Base-by-base conservation (phyloP, 2,888 invertebrate species). In the Acholoe squamosa region DNA sequence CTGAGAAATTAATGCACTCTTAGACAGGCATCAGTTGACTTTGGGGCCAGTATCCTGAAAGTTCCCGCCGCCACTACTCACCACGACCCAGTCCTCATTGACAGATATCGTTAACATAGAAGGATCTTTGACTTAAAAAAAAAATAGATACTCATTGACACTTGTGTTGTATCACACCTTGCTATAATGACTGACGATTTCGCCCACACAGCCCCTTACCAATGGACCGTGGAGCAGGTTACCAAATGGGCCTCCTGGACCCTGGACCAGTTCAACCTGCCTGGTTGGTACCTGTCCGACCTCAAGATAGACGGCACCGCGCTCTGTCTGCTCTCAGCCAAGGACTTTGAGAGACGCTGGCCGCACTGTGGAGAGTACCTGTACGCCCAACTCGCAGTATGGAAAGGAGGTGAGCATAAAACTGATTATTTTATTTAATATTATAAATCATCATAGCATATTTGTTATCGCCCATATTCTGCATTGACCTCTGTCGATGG, bases 311-410 rank as follows among this genome's bases (percentile, higher is more conserved):
- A 92, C 25, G 91, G 91, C 67, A 91, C 93, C 22, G 97, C 97
- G 67, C 96, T 99, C 91, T 97, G 97, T 91, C 97, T 97, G 89
- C 97, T 99, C 91, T 97, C 97, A 84, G 98, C 98, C 95, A 98
- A 98, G 93, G 98, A 98, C 94, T 98, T 99, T 96, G 97, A 97
- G 93, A 84, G 90, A 22, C 92, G 92, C 61, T 93, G 92, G 12
- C 93, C 93, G 3, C 92, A 92, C 7, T 90, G 91, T 0, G 94
- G 94, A 12, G 97, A 98, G 95, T 98, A 98, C 94, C 96, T 98
- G 92, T 97, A 97, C 96, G 98, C 98, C 43, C 98, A 98, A 95
- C 96, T 98, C 94, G 98, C 98, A 96, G 98, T 98, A 93, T 98
- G 98, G 98, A 98, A 98, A 96, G 98, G 98, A 91, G 98, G 95